A percentile compares a stretch with the other conserved stretches of the same genome.
Conservation (phyloP, 2,888 invertebrate genomes). For the Selenia dentaria region DNA sequence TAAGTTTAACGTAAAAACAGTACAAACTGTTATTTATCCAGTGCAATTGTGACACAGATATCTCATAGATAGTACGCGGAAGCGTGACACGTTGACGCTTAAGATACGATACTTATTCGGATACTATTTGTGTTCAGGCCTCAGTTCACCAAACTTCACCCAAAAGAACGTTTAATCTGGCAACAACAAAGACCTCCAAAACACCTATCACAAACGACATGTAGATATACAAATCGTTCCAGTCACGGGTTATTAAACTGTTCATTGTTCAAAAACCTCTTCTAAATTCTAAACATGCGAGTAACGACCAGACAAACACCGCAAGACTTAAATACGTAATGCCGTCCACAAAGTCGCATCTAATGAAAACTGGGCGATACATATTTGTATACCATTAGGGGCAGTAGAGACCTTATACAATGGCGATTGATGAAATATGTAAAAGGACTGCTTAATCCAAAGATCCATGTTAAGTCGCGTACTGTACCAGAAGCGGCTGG, state of each 20-base stretch:
- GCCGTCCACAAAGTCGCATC: constrained; percentile 47
- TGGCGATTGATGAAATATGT: constrained; percentile 76
- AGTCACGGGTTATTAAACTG: constrained; percentile 13
- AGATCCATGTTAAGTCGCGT: constrained; percentile 37
- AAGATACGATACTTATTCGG: no score
- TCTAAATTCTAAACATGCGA: constrained; percentile 35
- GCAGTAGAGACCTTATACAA: constrained; percentile 46
- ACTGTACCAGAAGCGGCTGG: constrained; percentile 8
- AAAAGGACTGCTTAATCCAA: constrained; percentile 56
- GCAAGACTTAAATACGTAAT: constrained; percentile 47
- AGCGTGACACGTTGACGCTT: no score
- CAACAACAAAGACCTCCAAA: no score
- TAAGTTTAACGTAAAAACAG: no score
- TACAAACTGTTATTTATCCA: no score
- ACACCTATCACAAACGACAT: not conserved
- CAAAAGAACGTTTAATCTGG: no score
- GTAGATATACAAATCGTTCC: constrained; percentile 17
- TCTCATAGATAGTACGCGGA: no score
- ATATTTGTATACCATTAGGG: constrained; percentile 75
- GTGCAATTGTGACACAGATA: no score
- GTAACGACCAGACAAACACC: constrained; percentile 37
- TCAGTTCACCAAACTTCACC: no score
- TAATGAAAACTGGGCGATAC: constrained; percentile 54
- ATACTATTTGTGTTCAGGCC: no score
- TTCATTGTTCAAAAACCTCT: constrained; percentile 20